Conservation (phyloP, 1,140 invertebrate species). For the Melanaphis sacchari region DNA sequence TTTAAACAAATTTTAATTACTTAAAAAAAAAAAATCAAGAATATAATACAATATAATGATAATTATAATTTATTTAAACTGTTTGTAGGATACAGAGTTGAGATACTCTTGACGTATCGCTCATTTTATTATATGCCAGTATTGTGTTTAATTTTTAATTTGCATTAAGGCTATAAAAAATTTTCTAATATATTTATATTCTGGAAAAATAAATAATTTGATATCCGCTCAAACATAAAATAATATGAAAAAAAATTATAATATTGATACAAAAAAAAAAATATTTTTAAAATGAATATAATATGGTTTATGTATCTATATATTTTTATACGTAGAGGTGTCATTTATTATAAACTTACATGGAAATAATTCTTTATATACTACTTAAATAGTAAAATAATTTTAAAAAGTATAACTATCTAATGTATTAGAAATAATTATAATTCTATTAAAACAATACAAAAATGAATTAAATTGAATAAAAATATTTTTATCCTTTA, state of each 20-base stretch:
- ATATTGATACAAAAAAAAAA: not conserved
- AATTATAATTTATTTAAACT: not conserved
- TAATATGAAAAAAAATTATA: not conserved
- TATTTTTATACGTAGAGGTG: not conserved
- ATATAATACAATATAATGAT: not conserved
- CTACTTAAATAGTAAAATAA: not conserved
- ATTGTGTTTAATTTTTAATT: not conserved
- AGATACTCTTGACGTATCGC: not conserved
- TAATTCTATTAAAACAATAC: not conserved
- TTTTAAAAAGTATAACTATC: not conserved
- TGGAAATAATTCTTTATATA: not conserved
- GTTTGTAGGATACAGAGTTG: not conserved
- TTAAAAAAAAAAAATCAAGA: not conserved
- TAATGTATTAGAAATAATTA: no score
- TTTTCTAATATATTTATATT: no score
- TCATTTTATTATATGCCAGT: not conserved
- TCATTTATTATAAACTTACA: not conserved
- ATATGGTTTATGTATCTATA: not conserved
- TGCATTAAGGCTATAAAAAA: not conserved
- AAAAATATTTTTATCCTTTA: not conserved
- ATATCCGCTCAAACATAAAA: not conserved
- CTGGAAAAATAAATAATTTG: not conserved
- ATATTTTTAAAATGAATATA: not conserved
- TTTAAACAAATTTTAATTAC: not conserved
- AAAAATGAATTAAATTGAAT: not conserved